Conservation (phyloP, 1,140 invertebrate genomes). For the Agraylea sexmaculata region DNA sequence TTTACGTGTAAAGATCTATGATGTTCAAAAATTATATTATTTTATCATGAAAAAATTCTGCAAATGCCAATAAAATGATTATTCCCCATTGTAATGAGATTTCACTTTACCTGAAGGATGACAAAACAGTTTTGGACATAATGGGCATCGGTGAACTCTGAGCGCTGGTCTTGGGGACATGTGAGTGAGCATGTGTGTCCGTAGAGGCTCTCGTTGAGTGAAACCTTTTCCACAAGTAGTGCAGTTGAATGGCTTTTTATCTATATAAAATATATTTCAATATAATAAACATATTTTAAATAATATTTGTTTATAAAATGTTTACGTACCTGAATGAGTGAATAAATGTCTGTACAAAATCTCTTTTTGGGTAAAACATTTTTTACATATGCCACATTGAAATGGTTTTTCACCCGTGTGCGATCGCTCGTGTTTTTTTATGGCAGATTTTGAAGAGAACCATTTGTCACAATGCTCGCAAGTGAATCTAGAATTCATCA, state of each 20-base stretch:
- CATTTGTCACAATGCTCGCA: slow-evolving; percentile 62
- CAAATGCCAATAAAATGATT: too few species aligned
- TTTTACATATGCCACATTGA: slow-evolving; percentile 57
- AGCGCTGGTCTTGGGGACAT: slow-evolving; percentile 44
- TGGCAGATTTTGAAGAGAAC: slow-evolving; percentile 69
- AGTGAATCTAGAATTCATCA: slow-evolving; percentile 25
- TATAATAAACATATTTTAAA: not conserved
- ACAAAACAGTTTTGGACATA: slow-evolving; percentile 57
- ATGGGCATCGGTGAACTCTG: slow-evolving; percentile 50
- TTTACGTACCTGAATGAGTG: slow-evolving; percentile 58
- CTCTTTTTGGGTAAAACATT: slow-evolving; percentile 65
- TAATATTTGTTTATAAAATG: too few species aligned
- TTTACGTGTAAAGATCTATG: too few species aligned
- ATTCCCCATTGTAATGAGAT: too few species aligned
- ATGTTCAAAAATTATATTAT: too few species aligned
- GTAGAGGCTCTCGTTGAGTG: slow-evolving; percentile 54
- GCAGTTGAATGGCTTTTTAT: slow-evolving; percentile 67
- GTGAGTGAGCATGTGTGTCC: slow-evolving; percentile 50
- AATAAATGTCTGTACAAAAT: slow-evolving; percentile 72
- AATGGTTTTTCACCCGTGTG: slow-evolving; percentile 69
- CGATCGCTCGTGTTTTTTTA: slow-evolving; percentile 65
- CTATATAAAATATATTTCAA: slow-evolving; percentile 20
- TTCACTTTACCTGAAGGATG: slow-evolving; percentile 32
- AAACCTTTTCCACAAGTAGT: slow-evolving; percentile 61
- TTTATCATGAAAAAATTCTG: too few species aligned